Conservation (phyloP, 2,888 invertebrate genomes). For the Apodemia duryi region DNA sequence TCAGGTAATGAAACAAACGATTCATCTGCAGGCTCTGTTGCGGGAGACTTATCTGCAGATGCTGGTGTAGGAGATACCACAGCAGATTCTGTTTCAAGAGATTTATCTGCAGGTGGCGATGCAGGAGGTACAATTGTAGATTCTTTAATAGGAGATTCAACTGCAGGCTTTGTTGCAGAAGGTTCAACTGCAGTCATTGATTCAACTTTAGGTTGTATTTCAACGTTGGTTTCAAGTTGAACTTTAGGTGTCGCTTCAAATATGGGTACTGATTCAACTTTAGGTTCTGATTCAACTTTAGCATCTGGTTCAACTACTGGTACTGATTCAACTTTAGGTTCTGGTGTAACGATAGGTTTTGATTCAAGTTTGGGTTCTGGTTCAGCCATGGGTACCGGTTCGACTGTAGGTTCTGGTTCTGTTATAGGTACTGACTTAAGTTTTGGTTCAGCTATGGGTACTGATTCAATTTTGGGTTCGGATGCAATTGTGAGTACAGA, state of each 20-base stretch:
- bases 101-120: background rate
- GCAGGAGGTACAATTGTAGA: conserved; percentile 19
- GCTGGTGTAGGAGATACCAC: conserved; percentile 17
- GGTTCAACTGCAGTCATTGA: background rate
- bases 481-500: background rate
- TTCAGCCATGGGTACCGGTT: conserved; percentile 5
- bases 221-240: background rate
- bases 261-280: background rate
- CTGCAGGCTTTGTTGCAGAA: conserved; percentile 28
- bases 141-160: conserved; percentile 32
- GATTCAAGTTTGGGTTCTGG: background rate
- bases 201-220: conserved; percentile 20
- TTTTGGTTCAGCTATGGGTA: background rate
- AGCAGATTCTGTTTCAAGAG: conserved; percentile 15
- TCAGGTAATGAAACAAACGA: conserved; percentile 27
- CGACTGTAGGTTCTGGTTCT: background rate
- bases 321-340: background rate
- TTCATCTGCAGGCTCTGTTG: conserved; percentile 3
- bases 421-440: background rate
- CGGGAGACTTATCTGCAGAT: background rate
- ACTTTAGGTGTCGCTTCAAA: background rate
- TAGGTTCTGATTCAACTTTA: background rate
- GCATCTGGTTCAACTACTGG: background rate
- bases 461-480: background rate
- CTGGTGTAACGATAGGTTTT: background rate